Evolutionary conservation across 2,888 invertebrate genomes (phyloP), one percentile per base, ranked within the genome.

Genomic region (Anthophora plumipes): DNA sequence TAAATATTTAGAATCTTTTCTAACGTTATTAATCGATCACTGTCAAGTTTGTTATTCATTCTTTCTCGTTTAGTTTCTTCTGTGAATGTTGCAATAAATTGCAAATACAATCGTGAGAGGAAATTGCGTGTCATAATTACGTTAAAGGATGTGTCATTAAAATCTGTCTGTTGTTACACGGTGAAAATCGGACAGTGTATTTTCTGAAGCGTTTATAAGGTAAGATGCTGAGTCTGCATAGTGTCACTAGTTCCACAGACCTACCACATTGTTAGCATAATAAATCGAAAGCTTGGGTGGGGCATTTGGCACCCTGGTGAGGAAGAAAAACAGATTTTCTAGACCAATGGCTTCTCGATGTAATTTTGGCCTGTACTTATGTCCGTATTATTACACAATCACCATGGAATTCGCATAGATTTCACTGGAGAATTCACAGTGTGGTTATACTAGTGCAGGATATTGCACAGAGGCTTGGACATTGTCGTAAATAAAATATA

Each of bases 281-380:
- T 54, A 67, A 67, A 67, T 66, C 52, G 22, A 12, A 39, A 39
- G 17, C 22, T 22, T 17, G 52, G 66, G 41, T 17, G 52, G 22
- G 54, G 48, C 20, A n/a, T 20, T 64, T 64, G 64, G 64, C 64
- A 48, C 50, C 63, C 46, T n/a, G 63, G 17, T 12, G 20, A 31
- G 64, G 17, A 11, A 52, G 39, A 54, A 66, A 66, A 66, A 66
- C 66, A 41, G 39, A 41, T 66, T 66, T 66, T 66, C 41, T 66
- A 54, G 66, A 52, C 66, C 66, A 52, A 54, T 8, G 22, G 41
- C n/a, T 20, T n/a, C 12, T 17, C 39, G 14, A 54, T 41, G 41
- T 39, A n/a, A 66, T 66, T 54, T 66, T 54, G 41, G 22, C 41
- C 22, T 11, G 54, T 50, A 20, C 22, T 22, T 14, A 17, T 17